phyloP scores from a whole-genome alignment of 2,113 vertebrate genomes.

The Trachemys scripta region DNA sequence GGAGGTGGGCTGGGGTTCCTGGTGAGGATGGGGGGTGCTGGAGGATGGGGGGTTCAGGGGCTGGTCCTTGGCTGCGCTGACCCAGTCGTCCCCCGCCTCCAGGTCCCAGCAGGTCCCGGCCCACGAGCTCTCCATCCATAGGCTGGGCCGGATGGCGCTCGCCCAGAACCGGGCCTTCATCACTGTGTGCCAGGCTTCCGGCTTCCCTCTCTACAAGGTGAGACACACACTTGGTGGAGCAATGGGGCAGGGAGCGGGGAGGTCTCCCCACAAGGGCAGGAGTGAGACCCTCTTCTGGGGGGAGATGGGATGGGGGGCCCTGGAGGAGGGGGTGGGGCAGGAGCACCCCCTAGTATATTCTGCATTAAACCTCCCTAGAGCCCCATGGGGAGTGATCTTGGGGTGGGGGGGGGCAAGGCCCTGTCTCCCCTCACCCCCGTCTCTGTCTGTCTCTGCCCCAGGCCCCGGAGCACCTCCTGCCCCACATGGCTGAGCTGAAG shows the following conservation, averaged over 20 bases:
- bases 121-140: no score
- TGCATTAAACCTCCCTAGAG: background rate
- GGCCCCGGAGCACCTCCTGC: constrained; percentile 82
- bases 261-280: no score
- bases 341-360: no score
- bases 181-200: no score
- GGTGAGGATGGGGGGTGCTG: background rate
- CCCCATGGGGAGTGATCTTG: background rate
- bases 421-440: background rate
- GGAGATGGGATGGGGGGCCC: background rate
- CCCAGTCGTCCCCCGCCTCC: background rate
- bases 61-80: background rate
- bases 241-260: no score
- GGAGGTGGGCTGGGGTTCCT: background rate
- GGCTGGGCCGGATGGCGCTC: no score
- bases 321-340: background rate
- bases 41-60: background rate
- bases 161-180: no score
- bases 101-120: constrained; percentile 71
- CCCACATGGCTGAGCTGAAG: constrained; percentile 64
- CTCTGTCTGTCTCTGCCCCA: constrained; percentile 3
- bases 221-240: background rate
- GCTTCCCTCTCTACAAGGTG: constrained; percentile 59
- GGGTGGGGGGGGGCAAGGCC: no score
- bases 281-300: background rate